Conservation (phyloP, 2,888 invertebrate genomes). For the Pollenia labialis region DNA sequence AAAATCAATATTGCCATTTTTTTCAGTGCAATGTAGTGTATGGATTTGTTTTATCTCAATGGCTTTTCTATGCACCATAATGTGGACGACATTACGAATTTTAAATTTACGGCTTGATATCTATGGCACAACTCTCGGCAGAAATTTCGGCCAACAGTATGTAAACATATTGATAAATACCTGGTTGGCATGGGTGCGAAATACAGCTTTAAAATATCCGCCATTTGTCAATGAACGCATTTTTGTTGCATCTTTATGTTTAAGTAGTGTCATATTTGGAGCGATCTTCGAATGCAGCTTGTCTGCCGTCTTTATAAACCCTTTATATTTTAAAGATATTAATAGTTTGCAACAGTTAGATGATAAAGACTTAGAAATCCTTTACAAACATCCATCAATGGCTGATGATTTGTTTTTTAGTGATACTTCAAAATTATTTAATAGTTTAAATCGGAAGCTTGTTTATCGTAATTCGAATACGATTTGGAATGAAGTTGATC, state of each 20-base stretch:
- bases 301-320: slow-evolving; percentile 83
- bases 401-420: slow-evolving; percentile 83
- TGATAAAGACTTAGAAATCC: slow-evolving; percentile 80
- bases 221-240: slow-evolving; percentile 82
- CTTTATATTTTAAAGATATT: slow-evolving; percentile 83
- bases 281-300: slow-evolving; percentile 84
- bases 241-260: slow-evolving; percentile 81
- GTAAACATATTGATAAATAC: slow-evolving; percentile 80
- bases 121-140: slow-evolving; percentile 42
- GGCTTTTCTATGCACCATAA: slow-evolving; percentile 78
- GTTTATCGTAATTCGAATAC: slow-evolving; percentile 75
- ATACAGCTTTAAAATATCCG: slow-evolving; percentile 80
- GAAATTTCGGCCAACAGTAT: slow-evolving; percentile 76
- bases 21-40: slow-evolving; percentile 80
- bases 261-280: slow-evolving; percentile 83
- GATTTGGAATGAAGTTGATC: slow-evolving; percentile 79
- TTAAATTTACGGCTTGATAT: slow-evolving; percentile 77
- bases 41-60: slow-evolving; percentile 82
- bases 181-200: slow-evolving; percentile 82
- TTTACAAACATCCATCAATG: slow-evolving; percentile 83
- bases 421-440: slow-evolving; percentile 81
- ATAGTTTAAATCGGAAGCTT: slow-evolving; percentile 80
- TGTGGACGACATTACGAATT: slow-evolving; percentile 79
- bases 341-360: slow-evolving; percentile 82
- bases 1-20: slow-evolving; percentile 82